These are phyloP conservation scores for Pampus argenteus DNA, from an alignment of 2,797 vertebrate genomes.

Conservation along the genomic window DNA sequence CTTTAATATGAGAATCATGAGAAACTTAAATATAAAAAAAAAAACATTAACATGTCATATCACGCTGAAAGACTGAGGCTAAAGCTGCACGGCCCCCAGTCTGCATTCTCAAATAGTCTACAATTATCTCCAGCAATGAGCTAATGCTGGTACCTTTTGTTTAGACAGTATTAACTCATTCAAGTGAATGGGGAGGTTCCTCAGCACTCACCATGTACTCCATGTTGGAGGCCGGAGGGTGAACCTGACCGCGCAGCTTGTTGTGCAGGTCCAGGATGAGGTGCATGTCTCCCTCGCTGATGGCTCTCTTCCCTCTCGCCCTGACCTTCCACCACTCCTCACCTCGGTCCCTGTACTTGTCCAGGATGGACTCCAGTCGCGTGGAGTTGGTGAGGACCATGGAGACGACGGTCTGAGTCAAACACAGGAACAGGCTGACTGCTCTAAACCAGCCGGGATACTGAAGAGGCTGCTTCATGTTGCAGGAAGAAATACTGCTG, in stretches of 20 bases:
- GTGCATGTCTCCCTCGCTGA: constrained; percentile 95
- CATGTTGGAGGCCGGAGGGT: constrained; percentile 98
- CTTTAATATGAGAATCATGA: no score
- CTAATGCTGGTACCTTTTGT: background rate
- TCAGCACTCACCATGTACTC: constrained; percentile 94
- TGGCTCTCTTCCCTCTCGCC: constrained; percentile 93
- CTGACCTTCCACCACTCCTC: constrained; percentile 92
- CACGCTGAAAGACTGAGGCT: background rate
- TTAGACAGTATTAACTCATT: no score
- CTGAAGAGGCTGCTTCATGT: constrained; percentile 86
- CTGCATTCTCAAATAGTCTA: no score
- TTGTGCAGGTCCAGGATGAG: constrained; percentile 98
- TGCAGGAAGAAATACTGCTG: constrained; percentile 53
- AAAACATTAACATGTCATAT: no score
- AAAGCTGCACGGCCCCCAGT: no score
- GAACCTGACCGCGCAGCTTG: constrained; percentile 95
- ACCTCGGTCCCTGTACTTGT: constrained; percentile 91
- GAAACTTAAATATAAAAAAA: no score
- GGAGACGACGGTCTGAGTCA: constrained; percentile 84
- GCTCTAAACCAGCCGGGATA: constrained; percentile 81
- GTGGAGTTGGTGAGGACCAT: constrained; percentile 90
- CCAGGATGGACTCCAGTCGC: constrained; percentile 88
- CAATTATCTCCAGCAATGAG: no score
- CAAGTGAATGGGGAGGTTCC: no score
- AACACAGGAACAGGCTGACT: constrained; percentile 83